Evolutionary conservation across 2,888 invertebrate species (phyloP), one percentile per base, ranked within the genome.

Genomic region (Leucania comma): DNA sequence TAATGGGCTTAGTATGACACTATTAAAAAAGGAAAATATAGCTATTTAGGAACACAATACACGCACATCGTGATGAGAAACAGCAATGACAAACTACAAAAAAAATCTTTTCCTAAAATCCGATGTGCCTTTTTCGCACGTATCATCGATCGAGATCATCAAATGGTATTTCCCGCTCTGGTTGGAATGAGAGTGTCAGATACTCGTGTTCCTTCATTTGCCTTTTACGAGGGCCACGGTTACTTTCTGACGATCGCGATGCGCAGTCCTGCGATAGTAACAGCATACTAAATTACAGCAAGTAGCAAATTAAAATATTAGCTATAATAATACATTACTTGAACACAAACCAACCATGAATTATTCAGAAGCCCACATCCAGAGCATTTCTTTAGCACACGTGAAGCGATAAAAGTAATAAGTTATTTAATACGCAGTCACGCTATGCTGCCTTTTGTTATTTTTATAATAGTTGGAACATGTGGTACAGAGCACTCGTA

Each of bases 351-450:
- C 42, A 26, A n/a, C 56, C 10, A 50, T 66, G 51, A 73, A 62
- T 73, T 38, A 63, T 67, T 74, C 35, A 63, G 10, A 35, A 58
- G 54, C 20, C 50, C 24, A 64, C 61, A 64, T 57, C 68, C 35
- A 51, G 32, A 67, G 60, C 53, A 71, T 63, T 70, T 66, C 50
- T 69, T 63, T 38, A 26, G 42, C 63, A 60, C 53, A 50, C 53
- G 50, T 50, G 69, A 38, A 46, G 65, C 69, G 53, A 73, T 60
- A 42, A 74, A 65, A 50, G 51, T 65, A 62, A 65, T 66, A 65
- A 56, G 42, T 64, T 64, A 68, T 74, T 61, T 68, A 61, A 68
- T 26, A 64, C n/a, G 24, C 46, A 46, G 65, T 65, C 61, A 80
- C 77, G 80, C 69, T 50, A 68, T 53, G 1, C 12, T 24, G 17